Base-by-base conservation (phyloP, 1,140 invertebrate species). In the Conus ventricosus region DNA sequence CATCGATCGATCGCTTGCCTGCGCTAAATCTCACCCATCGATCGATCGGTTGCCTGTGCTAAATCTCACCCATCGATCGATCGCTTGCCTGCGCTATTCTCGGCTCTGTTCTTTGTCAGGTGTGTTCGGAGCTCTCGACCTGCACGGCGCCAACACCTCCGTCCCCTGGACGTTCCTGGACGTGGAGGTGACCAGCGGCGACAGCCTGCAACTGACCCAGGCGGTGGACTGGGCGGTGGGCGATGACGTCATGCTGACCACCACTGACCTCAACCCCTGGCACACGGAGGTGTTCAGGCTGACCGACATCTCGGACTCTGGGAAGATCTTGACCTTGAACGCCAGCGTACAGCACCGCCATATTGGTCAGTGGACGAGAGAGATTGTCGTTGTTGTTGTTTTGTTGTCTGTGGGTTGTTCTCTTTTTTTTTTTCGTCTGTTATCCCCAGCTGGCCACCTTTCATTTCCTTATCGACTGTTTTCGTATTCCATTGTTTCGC, bases 241-340 rank as follows among this genome's bases (percentile, higher is more conserved):
- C 5, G 91, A 93, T 54, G 90, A 94, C 25, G 94, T 95, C 83
- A 91, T 94, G 5, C 89, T 95, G 25, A 92, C 94, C 6, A 90
- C 94, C 20, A 94, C 67, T 13, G 67, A 23, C 13, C 13, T 71
- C 67, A 71, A 13, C 13, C 67, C 67, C 17, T 71, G 67, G 90
- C 92, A 95, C 75, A 94, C 92, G 55, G 94, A 95, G 89, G 93
- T 90, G 4, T 92, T 93, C 81, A 90, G 39, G 67, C 93, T 95
- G 15, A 88, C 85, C 57, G 5, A 4, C 57, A 60, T 15, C 57
- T 20, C 67, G 67, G 60, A 63, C 11, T 91, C 91, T 13, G 63
- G 85, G 15, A 91, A 92, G 39, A 87, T 87, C 8, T 89, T 88
- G 13, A 94, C 92, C 15, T 84, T 95, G 0, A 92, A 94, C 85